Conservation (phyloP, 2,113 vertebrate genomes). For the Bucco capensis region DNA sequence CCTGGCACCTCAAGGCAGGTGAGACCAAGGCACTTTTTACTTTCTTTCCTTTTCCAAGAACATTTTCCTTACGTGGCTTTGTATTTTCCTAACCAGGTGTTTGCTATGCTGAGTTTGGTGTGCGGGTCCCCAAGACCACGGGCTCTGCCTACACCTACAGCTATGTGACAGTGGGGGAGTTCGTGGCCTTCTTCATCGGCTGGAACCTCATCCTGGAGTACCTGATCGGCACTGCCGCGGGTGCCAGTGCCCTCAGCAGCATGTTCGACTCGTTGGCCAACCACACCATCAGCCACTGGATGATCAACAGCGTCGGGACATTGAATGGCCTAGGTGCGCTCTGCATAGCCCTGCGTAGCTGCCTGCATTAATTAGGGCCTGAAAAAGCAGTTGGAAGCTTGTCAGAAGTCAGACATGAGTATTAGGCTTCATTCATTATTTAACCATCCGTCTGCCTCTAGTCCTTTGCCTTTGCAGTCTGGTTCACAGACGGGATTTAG, state of each 20-base stretch:
- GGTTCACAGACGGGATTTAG: accelerated
- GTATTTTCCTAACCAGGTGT: constrained; percentile 73
- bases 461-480: not conserved
- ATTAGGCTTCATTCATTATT: constrained; percentile 10
- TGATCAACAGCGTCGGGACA: constrained; percentile 87
- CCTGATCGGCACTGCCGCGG: constrained; percentile 93
- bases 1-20: not conserved
- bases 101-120: constrained; percentile 96
- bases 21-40: not conserved
- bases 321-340: constrained; percentile 85
- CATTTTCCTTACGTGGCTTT: accelerated
- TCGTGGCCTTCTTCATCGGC: constrained; percentile 95
- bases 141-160: constrained; percentile 99
- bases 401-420: not conserved
- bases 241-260: constrained; percentile 93
- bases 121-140: constrained; percentile 93
- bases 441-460: not conserved
- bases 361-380: not conserved
- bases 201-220: constrained; percentile 99
- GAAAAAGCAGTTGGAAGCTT: not conserved
- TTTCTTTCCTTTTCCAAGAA: not conserved
- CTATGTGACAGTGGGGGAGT: constrained; percentile 96
- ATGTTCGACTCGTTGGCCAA: constrained; percentile 98
- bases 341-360: accelerated
- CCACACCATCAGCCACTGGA: constrained; percentile 93